Evolutionary conservation across 2,797 vertebrate genomes (phyloP), one percentile per base, ranked within the genome.

Genomic region (Lycodopsis pacificus): DNA sequence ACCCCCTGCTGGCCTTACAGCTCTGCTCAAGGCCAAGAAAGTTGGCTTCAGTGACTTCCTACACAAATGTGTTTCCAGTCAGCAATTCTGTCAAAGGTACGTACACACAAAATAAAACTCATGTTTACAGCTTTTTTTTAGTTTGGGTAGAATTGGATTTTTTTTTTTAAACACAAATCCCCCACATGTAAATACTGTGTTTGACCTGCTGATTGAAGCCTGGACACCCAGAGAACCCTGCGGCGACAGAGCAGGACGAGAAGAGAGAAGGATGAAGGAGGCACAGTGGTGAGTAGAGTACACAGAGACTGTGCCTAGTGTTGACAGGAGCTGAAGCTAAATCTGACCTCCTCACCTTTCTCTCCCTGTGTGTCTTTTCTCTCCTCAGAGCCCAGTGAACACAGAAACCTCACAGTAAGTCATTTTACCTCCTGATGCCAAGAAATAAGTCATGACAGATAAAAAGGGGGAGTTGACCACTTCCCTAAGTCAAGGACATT

Each of bases 21-120:
- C 88, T 87, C 87, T 95, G 79, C 93, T 96, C 70, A 96, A 95
- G 65, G 94, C 90, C n/a, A 95, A 91, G 79, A 96, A 92, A 91
- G 80, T 71, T 51, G 85, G 86, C 71, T 91, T 95, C 73, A 89
- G 85, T 69, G 89, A 94, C 75, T 89, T 95, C 68, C 79, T 95
- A 49, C 92, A 93, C 57, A 96, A 93, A 83, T 59, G 90, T 64
- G 89, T 90, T 34, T 91, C 93, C 70, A 91, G 76, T 65, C 91
- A 93, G 44, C 85, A 93, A 5, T 80, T 92, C 57, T 93, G 89
- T 77, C 85, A 90, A 61, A 81, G 91, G 95, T 95, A 84, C 94
- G 95, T 92, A 42, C 34, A 5, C 3, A 27, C 53, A 62, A 22
- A 53, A 7, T 54, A 57, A 27, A 54, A 4, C 4, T 7, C 3